Conservation (phyloP, 2,113 vertebrate genomes). For the Elephas maximus region DNA sequence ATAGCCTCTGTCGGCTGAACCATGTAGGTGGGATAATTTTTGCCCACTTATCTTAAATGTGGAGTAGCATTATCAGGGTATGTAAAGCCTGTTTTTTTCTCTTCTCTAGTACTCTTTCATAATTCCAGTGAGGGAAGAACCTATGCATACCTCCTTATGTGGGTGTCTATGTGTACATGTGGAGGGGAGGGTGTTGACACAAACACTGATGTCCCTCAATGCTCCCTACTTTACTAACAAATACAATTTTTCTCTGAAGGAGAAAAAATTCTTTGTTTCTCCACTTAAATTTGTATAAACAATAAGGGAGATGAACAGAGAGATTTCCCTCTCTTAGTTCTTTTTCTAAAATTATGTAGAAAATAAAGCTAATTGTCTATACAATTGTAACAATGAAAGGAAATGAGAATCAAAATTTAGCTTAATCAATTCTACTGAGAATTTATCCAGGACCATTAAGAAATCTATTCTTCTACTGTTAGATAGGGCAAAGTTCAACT, state of each 20-base stretch:
- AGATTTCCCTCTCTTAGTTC: neutral
- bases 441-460: neutral
- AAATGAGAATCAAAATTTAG: neutral
- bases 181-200: rapidly evolving
- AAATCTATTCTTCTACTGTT: neutral
- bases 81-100: neutral
- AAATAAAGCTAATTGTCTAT: neutral
- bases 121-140: neutral
- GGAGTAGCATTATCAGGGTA: neutral
- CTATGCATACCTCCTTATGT: neutral
- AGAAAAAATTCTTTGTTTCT: neutral
- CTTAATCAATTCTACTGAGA: neutral
- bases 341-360: conserved; percentile 1
- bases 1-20: neutral
- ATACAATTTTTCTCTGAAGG: neutral
- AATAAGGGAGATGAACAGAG: neutral
- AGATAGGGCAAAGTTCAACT: neutral
- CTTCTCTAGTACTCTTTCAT: neutral
- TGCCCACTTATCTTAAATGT: neutral
- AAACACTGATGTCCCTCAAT: no score
- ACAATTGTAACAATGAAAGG: neutral
- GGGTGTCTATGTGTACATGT: neutral
- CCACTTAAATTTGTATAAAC: neutral
- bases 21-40: neutral
- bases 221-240: neutral